These are phyloP conservation scores for Ceratina japonica DNA, from an alignment of 1,140 invertebrate species.

Conservation along the genomic window DNA sequence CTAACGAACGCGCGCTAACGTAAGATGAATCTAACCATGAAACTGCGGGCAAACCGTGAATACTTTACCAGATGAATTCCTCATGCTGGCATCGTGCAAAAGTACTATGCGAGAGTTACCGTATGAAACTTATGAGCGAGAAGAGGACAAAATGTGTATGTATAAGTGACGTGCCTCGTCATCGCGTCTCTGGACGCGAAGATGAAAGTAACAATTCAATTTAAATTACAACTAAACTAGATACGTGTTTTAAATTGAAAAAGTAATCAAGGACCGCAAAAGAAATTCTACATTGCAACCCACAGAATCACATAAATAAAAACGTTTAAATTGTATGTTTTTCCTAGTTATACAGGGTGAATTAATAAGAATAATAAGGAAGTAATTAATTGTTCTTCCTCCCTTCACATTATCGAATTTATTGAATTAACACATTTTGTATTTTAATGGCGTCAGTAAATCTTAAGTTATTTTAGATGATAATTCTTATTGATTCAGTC, in stretches of 20 bases:
- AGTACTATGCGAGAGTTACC: background rate
- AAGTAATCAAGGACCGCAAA: background rate
- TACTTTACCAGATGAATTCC: conserved; percentile 18
- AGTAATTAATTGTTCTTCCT: too few relatives aligned
- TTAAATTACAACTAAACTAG: background rate
- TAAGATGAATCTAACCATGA: conserved; percentile 42
- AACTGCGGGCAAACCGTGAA: conserved; percentile 14
- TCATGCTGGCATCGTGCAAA: background rate
- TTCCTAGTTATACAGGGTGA: too few relatives aligned
- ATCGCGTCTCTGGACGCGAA: background rate
- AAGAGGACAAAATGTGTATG: background rate
- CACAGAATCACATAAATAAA: too few relatives aligned
- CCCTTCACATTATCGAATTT: too few relatives aligned
- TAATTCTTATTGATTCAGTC: too few relatives aligned
- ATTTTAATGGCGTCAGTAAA: too few relatives aligned
- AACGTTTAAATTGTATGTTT: too few relatives aligned
- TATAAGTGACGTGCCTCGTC: too few relatives aligned
- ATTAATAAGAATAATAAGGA: too few relatives aligned
- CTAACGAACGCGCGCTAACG: conserved; percentile 48
- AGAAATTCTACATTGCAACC: background rate
- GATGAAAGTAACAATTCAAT: background rate
- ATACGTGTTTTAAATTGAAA: background rate
- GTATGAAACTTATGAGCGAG: too few relatives aligned
- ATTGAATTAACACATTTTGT: too few relatives aligned
- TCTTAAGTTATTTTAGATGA: too few relatives aligned